Conservation (phyloP, 2,113 vertebrate genomes). For the Tragulus kanchil region DNA sequence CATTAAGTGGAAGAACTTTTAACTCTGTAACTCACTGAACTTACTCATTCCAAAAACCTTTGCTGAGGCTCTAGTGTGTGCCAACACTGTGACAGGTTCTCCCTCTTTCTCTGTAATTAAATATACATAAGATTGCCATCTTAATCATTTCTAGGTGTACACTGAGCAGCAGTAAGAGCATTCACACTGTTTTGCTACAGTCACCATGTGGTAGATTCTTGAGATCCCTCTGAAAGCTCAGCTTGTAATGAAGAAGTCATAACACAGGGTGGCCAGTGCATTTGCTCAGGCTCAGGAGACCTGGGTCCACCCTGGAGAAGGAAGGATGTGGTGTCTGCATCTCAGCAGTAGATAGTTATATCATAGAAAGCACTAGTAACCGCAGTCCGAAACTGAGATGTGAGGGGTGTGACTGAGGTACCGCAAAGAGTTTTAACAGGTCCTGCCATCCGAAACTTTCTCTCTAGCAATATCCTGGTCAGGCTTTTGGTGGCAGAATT, state of each 20-base stretch:
- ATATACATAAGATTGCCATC: background rate
- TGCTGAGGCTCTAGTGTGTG: background rate
- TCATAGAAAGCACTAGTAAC: background rate
- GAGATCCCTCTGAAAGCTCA: background rate
- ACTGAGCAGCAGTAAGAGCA: background rate
- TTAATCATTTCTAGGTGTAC: background rate
- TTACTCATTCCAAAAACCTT: background rate
- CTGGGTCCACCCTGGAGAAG: too few species aligned
- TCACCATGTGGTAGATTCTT: background rate
- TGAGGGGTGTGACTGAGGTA: background rate
- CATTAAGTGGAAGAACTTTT: background rate
- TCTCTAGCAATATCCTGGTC: background rate
- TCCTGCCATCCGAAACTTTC: background rate
- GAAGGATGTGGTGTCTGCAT: background rate
- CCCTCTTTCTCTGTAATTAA: background rate
- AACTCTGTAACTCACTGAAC: background rate
- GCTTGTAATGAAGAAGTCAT: background rate
- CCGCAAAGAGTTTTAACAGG: background rate
- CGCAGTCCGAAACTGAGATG: background rate
- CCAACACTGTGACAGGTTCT: background rate
- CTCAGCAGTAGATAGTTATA: background rate
- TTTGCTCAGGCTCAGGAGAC: background rate
- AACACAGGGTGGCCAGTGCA: rapidly evolving
- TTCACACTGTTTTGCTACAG: background rate
- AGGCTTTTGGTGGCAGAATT: background rate